Evolutionary conservation across 2,113 vertebrate species (phyloP).

Genomic region (Zosterops japonicus): DNA sequence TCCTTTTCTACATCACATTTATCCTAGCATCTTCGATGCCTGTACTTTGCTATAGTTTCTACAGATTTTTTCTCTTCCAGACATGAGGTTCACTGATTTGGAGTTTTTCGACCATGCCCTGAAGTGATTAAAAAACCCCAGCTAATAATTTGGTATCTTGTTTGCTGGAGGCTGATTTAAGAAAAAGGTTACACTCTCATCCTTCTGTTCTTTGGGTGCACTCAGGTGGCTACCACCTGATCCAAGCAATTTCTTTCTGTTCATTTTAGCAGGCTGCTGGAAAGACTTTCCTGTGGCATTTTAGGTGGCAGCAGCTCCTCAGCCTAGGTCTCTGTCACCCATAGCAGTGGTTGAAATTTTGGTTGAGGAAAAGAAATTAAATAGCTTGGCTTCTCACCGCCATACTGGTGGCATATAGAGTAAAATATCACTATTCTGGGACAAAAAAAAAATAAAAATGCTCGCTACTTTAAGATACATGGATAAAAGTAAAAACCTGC

Average conservation of each 20-base stretch:
- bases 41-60: neutral
- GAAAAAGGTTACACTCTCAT: neutral
- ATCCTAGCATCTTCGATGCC: neutral
- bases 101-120: neutral
- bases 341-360: neutral
- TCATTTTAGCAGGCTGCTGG: neutral
- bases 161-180: neutral
- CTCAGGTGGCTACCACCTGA: neutral
- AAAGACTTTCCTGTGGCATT: neutral
- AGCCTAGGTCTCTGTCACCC: neutral
- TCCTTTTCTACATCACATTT: neutral
- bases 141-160: neutral
- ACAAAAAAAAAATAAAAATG: neutral
- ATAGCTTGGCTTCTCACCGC: neutral
- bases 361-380: neutral
- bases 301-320: neutral
- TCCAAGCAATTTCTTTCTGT: neutral
- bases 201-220: neutral
- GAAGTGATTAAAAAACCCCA: neutral
- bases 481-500: neutral
- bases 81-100: neutral
- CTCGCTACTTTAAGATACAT: neutral
- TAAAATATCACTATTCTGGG: neutral
- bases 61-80: neutral
- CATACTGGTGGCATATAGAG: neutral